Base-by-base conservation (phyloP, 2,888 invertebrate genomes). In the Pogonocherus hispidulus region DNA sequence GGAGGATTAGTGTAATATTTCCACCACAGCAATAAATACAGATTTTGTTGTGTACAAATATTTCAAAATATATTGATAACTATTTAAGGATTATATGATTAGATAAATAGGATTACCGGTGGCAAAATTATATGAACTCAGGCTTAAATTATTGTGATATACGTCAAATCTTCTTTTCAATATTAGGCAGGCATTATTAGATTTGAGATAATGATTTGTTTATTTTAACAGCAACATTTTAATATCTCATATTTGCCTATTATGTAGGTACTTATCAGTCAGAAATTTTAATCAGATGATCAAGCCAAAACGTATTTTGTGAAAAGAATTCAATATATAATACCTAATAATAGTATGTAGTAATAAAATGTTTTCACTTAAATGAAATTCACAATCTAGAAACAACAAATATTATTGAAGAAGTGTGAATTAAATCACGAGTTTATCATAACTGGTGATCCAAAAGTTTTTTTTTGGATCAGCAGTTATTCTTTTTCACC, bases 81-180 rank as follows among this genome's bases (percentile, higher is more conserved):
- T 74, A 74, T 76, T 76, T 72, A 69, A 54, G 79, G 79, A 80
- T 81, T 79, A 79, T 59, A 60, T 69, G 81, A 82, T 81, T 79
- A 81, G 82, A 82, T 81, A 82, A 82, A 69, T 57, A 46, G 78
- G 78, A 80, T 79, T 79, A 81, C 74, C 77, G 74, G 81, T 78
- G 74, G 81, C 81, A 79, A 79, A 79, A 79, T 81, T 81, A 78
- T 80, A 80, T 79, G 80, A 78, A 80, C 77, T 78, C 68, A 76
- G 65, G 76, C 70, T 76, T 77, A 75, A 72, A 73, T 72, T 78
- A 75, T 78, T 73, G 73, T 73, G 76, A 78, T 78, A 75, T 72
- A 73, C 74, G 79, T 79, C 74, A 79, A 80, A 79, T 78, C 75
- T 75, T 77, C 76, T 75, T 72, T 77, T 75, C 72, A 71, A 72